These are phyloP conservation scores for Hemicentrotus pulcherrimus DNA, from an alignment of 35 echinoderm and acorn worm genomes.

Conservation along the genomic window DNA sequence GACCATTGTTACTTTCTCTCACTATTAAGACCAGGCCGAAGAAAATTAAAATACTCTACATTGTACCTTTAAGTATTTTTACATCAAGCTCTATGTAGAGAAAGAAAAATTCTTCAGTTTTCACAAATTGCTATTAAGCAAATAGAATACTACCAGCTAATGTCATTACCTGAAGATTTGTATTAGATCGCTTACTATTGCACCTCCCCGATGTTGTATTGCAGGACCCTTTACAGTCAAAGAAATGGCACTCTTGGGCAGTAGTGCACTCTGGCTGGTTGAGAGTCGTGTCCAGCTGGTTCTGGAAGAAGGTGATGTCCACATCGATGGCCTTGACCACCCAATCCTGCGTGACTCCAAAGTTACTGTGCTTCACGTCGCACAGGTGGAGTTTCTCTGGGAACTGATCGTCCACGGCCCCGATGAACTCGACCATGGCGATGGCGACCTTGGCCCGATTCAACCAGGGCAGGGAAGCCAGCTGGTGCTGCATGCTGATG, in stretches of 20 bases:
- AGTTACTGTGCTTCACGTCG: conserved; percentile 74
- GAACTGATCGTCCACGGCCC: conserved; percentile 44
- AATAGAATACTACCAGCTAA: too few species aligned
- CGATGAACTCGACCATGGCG: conserved; percentile 58
- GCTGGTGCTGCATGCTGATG: conserved; percentile 44
- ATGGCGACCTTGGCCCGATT: conserved; percentile 52
- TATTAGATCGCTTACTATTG: conserved; percentile 53
- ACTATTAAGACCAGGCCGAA: too few species aligned
- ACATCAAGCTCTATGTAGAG: too few species aligned
- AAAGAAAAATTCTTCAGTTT: too few species aligned
- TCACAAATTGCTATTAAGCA: too few species aligned
- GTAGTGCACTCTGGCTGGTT: conserved; percentile 50
- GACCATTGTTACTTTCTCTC: too few species aligned
- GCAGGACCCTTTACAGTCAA: conserved; percentile 73
- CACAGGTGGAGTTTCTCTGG: conserved; percentile 67
- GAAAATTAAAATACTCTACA: too few species aligned
- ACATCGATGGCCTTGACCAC: conserved; percentile 68
- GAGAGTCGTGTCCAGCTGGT: conserved; percentile 39
- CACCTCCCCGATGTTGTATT: conserved; percentile 50
- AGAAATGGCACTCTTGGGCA: conserved; percentile 75
- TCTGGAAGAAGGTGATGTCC: conserved; percentile 65
- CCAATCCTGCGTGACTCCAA: conserved; percentile 65
- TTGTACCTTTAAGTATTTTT: too few species aligned
- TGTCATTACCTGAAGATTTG: conserved; percentile 76
- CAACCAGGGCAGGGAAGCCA: conserved; percentile 44